Conservation (phyloP, 2,888 invertebrate genomes). For the Agrotis ipsilon region DNA sequence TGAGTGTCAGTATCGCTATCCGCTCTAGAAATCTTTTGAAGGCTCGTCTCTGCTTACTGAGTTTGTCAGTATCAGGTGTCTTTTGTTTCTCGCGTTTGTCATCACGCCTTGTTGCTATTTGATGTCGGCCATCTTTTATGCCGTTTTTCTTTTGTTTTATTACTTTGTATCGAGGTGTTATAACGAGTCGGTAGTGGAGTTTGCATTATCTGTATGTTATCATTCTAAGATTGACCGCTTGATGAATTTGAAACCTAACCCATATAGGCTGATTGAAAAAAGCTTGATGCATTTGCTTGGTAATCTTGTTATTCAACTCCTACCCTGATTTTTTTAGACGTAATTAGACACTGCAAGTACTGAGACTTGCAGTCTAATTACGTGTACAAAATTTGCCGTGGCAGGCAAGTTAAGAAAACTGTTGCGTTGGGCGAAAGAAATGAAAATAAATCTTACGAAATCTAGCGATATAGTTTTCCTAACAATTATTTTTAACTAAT, state of each 20-base stretch:
- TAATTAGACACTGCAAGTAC: too few species aligned
- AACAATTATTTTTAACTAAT: too few species aligned
- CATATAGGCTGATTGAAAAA: not conserved
- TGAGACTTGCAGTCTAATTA: too few species aligned
- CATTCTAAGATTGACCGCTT: not conserved
- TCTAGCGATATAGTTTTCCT: too few species aligned
- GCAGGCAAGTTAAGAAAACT: too few species aligned
- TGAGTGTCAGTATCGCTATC: constrained; percentile 67
- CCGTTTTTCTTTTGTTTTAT: constrained; percentile 38
- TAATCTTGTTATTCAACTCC: not conserved
- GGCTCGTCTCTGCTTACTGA: constrained; percentile 58
- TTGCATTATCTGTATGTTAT: too few species aligned
- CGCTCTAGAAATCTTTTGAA: constrained; percentile 74
- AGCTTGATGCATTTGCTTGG: not conserved
- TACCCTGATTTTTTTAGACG: too few species aligned
- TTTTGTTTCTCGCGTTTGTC: constrained; percentile 64
- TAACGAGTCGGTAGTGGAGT: not conserved
- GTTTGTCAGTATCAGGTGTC: constrained; percentile 67
- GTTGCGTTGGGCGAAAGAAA: too few species aligned
- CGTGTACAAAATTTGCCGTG: too few species aligned
- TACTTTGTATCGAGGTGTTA: not conserved
- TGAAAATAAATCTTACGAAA: too few species aligned
- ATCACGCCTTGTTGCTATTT: constrained; percentile 45
- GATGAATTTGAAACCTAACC: not conserved
- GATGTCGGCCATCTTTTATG: constrained; percentile 35